Base-by-base conservation (phyloP, 2,888 invertebrate species). In the Pollenia angustigena region DNA sequence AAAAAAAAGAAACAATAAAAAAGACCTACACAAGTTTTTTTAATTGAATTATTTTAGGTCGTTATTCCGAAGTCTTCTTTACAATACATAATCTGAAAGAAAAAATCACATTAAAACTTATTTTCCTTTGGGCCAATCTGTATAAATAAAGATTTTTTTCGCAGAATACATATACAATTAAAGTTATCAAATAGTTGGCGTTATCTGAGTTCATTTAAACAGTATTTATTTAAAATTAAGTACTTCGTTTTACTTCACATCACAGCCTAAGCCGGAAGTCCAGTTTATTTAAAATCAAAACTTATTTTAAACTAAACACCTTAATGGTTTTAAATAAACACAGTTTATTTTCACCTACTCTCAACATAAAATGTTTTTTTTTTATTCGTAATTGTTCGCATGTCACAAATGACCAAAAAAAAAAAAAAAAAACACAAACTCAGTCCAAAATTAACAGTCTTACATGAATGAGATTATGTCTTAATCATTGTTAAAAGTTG, bases 401-500 rank as follows among this genome's bases (percentile, higher is more conserved):
- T 84, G 84, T 76, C 76, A 64, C 62, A 48, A 69, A n/a, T 32
- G 42, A 48, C 56, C 16, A 8, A 42, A 11, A 85, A 23, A 42
- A 40, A 50, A 46, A 54, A n/a, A 4, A 42, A 54, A 62, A 40
- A 32, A 14, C 66, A 60, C 54, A 66, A 78, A 56, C 74, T 83
- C 64, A 58, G 54, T 12, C 56, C 72, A 76, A 88, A 88, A 88
- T 86, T 79, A 86, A 85, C 84, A 84, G 88, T 79, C 88, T 79
- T 88, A 85, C 88, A 88, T 75, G 84, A 81, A 68, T 52, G 84
- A 87, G 88, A 88, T 88, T 88, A 88, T 84, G 86, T 88, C 88
- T 88, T 88, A 88, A 88, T 88, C 87, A 87, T 87, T 87, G 87
- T 84, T 83, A 87, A 87, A 87, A 85, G 71, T 75, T 82, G 79